phyloP scores from a whole-genome alignment of 2,797 vertebrate species.

The Pseudochromis fuscus region DNA sequence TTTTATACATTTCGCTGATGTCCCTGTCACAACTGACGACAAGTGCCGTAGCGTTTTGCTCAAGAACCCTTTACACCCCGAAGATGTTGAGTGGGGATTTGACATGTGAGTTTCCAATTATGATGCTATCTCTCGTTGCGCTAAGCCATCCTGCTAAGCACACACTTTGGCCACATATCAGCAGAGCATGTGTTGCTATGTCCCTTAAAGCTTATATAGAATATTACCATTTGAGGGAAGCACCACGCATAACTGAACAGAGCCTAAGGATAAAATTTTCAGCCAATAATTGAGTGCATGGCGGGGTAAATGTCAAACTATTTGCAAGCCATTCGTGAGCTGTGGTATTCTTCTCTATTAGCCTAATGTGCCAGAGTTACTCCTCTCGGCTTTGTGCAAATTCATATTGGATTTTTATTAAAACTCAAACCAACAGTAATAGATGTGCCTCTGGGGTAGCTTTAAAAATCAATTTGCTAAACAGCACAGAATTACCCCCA shows the following conservation, averaged over 20 bases:
- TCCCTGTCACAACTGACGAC: constrained; percentile 24
- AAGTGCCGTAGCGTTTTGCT: constrained; percentile 37
- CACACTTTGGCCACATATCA: constrained; percentile 51
- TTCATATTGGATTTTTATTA: constrained; percentile 85
- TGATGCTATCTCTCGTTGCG: constrained; percentile 54
- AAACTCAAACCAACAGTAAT: constrained; percentile 79
- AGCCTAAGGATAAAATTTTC: constrained; percentile 66
- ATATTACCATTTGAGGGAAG: constrained; percentile 66
- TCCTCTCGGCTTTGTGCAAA: constrained; percentile 78
- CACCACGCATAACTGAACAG: constrained; percentile 58
- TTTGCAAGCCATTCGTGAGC: constrained; percentile 69
- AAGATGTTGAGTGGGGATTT: constrained; percentile 33
- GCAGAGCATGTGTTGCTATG: constrained; percentile 44
- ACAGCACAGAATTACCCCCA: constrained; percentile 78
- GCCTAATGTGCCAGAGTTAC: constrained; percentile 75
- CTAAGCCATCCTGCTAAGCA: constrained; percentile 47
- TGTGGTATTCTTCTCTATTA: constrained; percentile 78
- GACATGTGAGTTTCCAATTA: constrained; percentile 63
- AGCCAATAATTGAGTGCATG: constrained; percentile 71
- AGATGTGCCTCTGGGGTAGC: constrained; percentile 78
- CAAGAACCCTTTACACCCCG: constrained; percentile 32
- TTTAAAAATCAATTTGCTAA: constrained; percentile 85
- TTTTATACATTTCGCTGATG: constrained; percentile 42
- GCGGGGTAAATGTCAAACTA: constrained; percentile 79
- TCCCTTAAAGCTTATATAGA: constrained; percentile 66